Percentiles rank a stretch among this genome's conserved stretches.
These are phyloP conservation scores for Heterotis niloticus DNA, from an alignment of 2,113 vertebrate genomes.

Conservation along the genomic window DNA sequence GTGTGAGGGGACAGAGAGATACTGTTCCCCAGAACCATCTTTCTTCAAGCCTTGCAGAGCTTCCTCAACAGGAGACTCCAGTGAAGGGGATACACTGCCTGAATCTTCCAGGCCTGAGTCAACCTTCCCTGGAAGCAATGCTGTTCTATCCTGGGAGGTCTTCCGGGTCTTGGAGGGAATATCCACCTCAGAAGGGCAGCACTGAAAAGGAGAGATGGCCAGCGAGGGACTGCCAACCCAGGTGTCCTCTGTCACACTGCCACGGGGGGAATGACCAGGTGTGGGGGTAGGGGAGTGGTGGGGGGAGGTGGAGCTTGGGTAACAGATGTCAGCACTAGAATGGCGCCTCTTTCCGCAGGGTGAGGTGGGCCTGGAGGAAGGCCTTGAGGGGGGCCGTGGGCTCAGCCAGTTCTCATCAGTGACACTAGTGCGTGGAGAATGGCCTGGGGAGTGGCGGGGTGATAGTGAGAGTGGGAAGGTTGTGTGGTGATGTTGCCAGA, in stretches of 20 bases:
- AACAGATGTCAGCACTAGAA: slow-evolving; percentile 80
- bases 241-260: slow-evolving; percentile 84
- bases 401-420: slow-evolving; percentile 91
- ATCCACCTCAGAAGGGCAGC: slow-evolving; percentile 74
- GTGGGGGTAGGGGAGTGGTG: slow-evolving; percentile 83
- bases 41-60: slow-evolving; percentile 73
- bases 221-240: slow-evolving; percentile 71
- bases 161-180: slow-evolving; percentile 91
- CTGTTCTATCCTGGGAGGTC: slow-evolving; percentile 77
- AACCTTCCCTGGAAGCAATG: slow-evolving; percentile 66
- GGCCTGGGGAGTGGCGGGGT: slow-evolving; percentile 79
- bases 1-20: slow-evolving; percentile 86
- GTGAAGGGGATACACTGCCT: slow-evolving; percentile 61
- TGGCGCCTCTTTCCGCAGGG: slow-evolving; percentile 90
- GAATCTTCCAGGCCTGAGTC: slow-evolving; percentile 74
- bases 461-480: slow-evolving; percentile 76
- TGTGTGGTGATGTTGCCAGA: slow-evolving; percentile 67
- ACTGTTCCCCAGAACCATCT: slow-evolving; percentile 80
- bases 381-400: slow-evolving; percentile 74
- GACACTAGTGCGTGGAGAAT: slow-evolving; percentile 85
- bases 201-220: slow-evolving; percentile 65
- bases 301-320: slow-evolving; percentile 77
- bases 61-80: slow-evolving; percentile 69
- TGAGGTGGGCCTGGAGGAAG: slow-evolving; percentile 85
- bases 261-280: slow-evolving; percentile 81